Evolutionary conservation across 2,113 vertebrate genomes (phyloP).

Genomic region (Dinomys branickii): DNA sequence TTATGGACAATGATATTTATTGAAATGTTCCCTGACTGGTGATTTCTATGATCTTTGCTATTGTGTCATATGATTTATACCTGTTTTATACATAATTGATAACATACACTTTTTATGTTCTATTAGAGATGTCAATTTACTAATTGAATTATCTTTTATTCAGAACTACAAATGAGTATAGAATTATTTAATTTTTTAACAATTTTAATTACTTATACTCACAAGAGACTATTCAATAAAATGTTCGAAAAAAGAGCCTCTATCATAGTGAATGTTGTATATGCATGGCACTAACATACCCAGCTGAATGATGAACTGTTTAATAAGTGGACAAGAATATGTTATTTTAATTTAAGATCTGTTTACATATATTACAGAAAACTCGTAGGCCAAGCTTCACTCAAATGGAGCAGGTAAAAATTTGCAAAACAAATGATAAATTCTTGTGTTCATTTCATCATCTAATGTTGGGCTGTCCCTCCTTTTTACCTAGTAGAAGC

Average conservation of each 20-base stretch:
- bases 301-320: background rate
- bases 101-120: background rate
- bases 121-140: background rate
- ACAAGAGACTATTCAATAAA: background rate
- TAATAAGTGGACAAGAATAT: background rate
- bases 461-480: background rate
- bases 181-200: slow-evolving; percentile 44
- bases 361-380: background rate
- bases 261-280: background rate
- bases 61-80: background rate
- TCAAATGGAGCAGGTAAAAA: background rate
- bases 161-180: background rate
- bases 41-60: background rate
- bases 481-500: background rate
- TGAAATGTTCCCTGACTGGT: background rate
- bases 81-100: background rate
- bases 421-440: background rate
- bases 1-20: background rate
- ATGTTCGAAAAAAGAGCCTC: background rate
- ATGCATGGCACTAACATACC: background rate
- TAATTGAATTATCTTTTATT: background rate
- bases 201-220: slow-evolving; percentile 1
- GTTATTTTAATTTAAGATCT: background rate
- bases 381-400: background rate
- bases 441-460: background rate